These are phyloP conservation scores for Virgularia gustaviana DNA, from an alignment of 92 coral and sea anemone species.

Conservation along the genomic window DNA sequence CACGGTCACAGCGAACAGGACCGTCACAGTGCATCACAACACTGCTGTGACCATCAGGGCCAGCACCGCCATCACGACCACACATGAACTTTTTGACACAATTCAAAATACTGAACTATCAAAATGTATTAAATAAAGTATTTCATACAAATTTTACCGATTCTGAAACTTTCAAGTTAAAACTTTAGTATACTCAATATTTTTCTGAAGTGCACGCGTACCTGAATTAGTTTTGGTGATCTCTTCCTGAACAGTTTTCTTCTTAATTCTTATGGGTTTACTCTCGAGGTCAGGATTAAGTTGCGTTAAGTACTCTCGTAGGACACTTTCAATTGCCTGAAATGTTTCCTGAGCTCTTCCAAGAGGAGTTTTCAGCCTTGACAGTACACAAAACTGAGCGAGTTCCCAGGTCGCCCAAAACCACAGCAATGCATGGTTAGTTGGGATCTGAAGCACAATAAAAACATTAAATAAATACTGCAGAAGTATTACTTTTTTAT, in stretches of 20 bases:
- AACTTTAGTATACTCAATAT: too few relatives aligned
- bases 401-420: slow-evolving; percentile 99
- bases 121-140: too few relatives aligned
- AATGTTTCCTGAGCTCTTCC: slow-evolving; percentile 98
- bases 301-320: slow-evolving; percentile 18
- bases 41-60: too few relatives aligned
- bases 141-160: too few relatives aligned
- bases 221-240: neutral
- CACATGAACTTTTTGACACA: too few relatives aligned
- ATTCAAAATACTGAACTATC: too few relatives aligned
- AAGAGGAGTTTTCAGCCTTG: slow-evolving; percentile 87
- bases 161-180: too few relatives aligned
- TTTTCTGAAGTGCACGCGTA: too few relatives aligned
- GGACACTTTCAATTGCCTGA: slow-evolving; percentile 84
- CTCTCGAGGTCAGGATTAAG: slow-evolving; percentile 10
- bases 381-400: slow-evolving; percentile 94
- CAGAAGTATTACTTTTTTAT: neutral
- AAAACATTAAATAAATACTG: neutral
- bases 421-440: slow-evolving; percentile 82
- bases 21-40: too few relatives aligned
- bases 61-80: too few relatives aligned
- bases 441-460: slow-evolving; percentile 63
- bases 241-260: slow-evolving; percentile 23
- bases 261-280: slow-evolving; percentile 34
- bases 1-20: too few relatives aligned